Percentiles rank a stretch among this genome's conserved stretches.
Conservation (phyloP, 2,113 vertebrate genomes). For the Phalacrocorax aristotelis region DNA sequence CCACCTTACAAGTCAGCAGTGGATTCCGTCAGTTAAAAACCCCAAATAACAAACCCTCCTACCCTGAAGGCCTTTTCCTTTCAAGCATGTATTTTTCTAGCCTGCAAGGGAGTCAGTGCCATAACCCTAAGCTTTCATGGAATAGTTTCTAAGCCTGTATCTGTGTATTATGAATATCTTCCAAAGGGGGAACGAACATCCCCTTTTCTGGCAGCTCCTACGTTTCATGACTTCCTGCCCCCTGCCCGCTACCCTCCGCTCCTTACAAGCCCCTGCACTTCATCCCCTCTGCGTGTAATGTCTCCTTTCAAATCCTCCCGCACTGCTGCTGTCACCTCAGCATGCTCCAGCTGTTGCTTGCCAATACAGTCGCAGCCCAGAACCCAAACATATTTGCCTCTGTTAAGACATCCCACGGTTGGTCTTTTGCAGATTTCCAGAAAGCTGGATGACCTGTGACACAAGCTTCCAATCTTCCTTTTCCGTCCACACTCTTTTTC, state of each 20-base stretch:
- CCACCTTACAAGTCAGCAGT: conserved; percentile 57
- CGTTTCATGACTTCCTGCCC: not conserved
- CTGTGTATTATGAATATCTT: conserved; percentile 34
- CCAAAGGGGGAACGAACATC: not conserved
- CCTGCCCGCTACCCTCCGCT: not conserved
- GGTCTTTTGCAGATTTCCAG: not conserved
- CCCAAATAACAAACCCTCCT: conserved; percentile 57
- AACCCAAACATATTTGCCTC: not conserved
- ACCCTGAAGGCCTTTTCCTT: conserved; percentile 41
- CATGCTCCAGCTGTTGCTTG: not conserved
- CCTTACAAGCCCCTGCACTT: not conserved
- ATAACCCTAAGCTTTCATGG: conserved; percentile 37
- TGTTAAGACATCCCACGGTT: not conserved
- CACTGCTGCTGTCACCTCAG: not conserved
- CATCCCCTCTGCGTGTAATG: not conserved
- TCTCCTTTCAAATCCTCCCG: not conserved
- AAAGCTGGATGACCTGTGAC: not conserved
- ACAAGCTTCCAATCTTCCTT: not conserved
- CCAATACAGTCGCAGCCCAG: not conserved
- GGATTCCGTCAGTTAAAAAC: conserved; percentile 51
- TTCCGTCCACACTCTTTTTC: not conserved
- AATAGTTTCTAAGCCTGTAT: conserved; percentile 27
- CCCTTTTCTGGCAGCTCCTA: not conserved
- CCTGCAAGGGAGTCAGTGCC: conserved; percentile 10
- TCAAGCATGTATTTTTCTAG: conserved; percentile 54